A percentile compares a stretch with the other conserved stretches of the same genome.
Evolutionary conservation across 2,113 vertebrate genomes (phyloP).

Genomic region (Nibea coibor): DNA sequence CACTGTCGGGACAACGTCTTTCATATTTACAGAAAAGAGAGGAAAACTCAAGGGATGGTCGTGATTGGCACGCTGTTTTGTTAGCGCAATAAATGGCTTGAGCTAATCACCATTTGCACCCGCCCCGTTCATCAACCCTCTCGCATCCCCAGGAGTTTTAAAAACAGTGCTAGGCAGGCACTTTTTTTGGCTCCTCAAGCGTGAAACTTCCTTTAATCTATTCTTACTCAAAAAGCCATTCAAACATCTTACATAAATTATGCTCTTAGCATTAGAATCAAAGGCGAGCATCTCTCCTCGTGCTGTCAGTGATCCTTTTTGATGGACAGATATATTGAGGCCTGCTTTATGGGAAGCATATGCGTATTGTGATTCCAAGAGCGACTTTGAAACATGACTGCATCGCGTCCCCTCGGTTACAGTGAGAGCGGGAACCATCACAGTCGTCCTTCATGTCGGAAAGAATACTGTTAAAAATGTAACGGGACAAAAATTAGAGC

Average conservation of each 20-base stretch:
- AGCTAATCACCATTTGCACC: conserved; percentile 73
- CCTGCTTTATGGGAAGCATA: conserved; percentile 70
- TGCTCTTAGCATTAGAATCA: conserved; percentile 88
- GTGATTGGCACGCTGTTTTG: conserved; percentile 80
- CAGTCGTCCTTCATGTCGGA: conserved; percentile 19
- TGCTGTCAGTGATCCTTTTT: conserved; percentile 77
- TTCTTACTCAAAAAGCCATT: conserved; percentile 83
- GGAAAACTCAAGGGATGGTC: conserved; percentile 73
- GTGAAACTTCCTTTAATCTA: conserved; percentile 84
- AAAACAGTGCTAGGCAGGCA: conserved; percentile 77
- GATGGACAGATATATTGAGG: conserved; percentile 78
- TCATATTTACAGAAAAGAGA: conserved; percentile 80
- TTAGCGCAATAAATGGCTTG: conserved; percentile 69
- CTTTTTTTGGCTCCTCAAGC: conserved; percentile 73
- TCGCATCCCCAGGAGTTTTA: conserved; percentile 71
- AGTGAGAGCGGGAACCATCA: neutral
- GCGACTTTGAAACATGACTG: conserved; percentile 58
- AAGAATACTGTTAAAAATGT: conserved; percentile 27
- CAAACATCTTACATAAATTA: conserved; percentile 87
- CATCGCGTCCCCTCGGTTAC: conserved; percentile 29
- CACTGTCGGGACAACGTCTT: conserved; percentile 79
- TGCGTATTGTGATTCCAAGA: conserved; percentile 70
- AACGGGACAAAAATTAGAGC: conserved; percentile 25
- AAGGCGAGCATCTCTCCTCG: conserved; percentile 76
- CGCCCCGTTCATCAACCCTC: conserved; percentile 74